Percentiles rank a stretch among this genome's conserved stretches.
Evolutionary conservation across 2,113 vertebrate genomes (phyloP).

Genomic region (Vulpes lagopus): DNA sequence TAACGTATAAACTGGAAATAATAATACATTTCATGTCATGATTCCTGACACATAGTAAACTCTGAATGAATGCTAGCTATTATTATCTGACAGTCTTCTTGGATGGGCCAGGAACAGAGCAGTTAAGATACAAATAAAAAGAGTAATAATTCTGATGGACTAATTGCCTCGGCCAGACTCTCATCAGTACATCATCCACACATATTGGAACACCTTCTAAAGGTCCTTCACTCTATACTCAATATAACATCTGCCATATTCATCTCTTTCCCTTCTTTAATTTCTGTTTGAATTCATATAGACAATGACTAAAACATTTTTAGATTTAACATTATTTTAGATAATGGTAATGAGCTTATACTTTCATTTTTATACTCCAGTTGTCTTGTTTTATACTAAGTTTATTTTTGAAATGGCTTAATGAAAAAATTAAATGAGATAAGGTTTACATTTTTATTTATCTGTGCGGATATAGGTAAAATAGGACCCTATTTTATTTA

Average conservation of each 20-base stretch:
- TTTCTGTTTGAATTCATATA: not conserved
- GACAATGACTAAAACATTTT: not conserved
- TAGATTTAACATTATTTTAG: not conserved
- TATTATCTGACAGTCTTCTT: not conserved
- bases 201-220: not conserved
- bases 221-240: not conserved
- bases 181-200: not conserved
- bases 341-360: not conserved
- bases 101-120: no score
- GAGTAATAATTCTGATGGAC: not conserved
- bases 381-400: not conserved
- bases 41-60: not conserved
- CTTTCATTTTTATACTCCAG: not conserved
- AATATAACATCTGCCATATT: not conserved
- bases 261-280: not conserved
- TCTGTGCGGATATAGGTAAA: not conserved
- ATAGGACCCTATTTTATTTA: not conserved
- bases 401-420: constrained; percentile 38
- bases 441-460: not conserved
- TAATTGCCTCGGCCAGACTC: not conserved
- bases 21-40: not conserved
- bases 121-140: not conserved
- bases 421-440: not conserved
- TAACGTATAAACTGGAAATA: not conserved
- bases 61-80: not conserved